Evolutionary conservation across 2,797 vertebrate species (phyloP).

Genomic region (Smutsia temminckii): DNA sequence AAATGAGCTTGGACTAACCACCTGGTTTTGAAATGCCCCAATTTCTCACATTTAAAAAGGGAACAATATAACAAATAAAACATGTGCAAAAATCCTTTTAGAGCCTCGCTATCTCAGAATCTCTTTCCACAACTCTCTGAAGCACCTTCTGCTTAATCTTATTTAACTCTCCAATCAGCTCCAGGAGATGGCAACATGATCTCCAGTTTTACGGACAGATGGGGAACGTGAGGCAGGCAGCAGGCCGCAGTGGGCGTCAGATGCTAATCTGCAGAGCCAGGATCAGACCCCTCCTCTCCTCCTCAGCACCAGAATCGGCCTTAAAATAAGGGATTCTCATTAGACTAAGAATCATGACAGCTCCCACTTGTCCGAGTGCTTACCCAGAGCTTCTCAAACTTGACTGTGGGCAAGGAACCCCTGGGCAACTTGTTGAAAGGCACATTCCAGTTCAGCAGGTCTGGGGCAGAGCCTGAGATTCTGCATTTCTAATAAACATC

Average conservation of each 20-base stretch:
- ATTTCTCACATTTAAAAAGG: neutral
- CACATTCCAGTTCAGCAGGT: neutral
- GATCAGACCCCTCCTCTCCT: neutral
- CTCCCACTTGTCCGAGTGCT: neutral
- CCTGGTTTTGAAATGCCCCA: neutral
- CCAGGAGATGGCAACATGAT: neutral
- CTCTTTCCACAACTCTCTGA: neutral
- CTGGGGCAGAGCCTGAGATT: neutral
- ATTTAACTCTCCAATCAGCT: neutral
- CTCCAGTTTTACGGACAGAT: neutral
- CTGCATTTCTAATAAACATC: neutral
- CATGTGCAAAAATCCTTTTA: neutral
- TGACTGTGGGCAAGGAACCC: neutral
- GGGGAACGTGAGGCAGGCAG: neutral
- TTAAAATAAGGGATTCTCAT: neutral
- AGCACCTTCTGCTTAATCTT: neutral
- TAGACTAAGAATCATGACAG: neutral
- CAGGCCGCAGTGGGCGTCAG: neutral
- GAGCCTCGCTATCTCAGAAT: neutral
- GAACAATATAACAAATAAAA: neutral
- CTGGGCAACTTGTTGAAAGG: neutral
- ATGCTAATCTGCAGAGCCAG: neutral
- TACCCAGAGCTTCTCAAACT: neutral
- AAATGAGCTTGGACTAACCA: neutral
- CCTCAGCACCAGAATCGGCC: neutral